Percentiles rank a stretch among this genome's conserved stretches.
Evolutionary conservation across 2,113 vertebrate species (phyloP).

Genomic region (Bubo bubo): DNA sequence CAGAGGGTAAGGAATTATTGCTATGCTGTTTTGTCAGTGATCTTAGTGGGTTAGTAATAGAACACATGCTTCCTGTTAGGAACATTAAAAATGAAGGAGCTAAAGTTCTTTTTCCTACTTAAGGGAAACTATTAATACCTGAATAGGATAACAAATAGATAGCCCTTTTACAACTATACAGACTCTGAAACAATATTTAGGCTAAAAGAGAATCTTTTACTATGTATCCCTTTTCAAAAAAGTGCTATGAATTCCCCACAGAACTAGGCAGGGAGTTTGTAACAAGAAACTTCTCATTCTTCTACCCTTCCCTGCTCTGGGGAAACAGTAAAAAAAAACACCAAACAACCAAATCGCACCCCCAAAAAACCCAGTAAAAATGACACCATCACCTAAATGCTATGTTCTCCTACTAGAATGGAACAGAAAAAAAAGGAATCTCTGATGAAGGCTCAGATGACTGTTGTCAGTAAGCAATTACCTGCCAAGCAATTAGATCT

Average conservation of each 20-base stretch:
- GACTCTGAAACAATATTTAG: background rate
- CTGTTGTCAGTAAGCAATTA: conserved; percentile 41
- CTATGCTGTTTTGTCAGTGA: background rate
- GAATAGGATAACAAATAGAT: background rate
- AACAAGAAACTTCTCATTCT: background rate
- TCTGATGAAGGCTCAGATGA: background rate
- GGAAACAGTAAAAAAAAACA: background rate
- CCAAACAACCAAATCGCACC: background rate
- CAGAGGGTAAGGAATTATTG: background rate
- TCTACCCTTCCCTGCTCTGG: background rate
- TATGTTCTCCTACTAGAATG: background rate
- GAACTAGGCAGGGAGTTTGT: background rate
- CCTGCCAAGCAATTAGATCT: conserved; percentile 99
- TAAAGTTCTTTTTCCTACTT: background rate
- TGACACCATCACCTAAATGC: background rate
- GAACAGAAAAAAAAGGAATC: background rate
- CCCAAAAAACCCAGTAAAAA: background rate
- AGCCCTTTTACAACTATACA: background rate
- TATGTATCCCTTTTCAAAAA: background rate
- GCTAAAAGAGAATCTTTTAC: background rate
- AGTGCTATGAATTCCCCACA: background rate
- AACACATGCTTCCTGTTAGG: background rate
- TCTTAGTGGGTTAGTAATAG: background rate
- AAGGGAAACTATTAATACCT: background rate
- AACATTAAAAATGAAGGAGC: background rate